Evolutionary conservation across 2,888 invertebrate genomes (phyloP).

Genomic region (Branchellion lobata): DNA sequence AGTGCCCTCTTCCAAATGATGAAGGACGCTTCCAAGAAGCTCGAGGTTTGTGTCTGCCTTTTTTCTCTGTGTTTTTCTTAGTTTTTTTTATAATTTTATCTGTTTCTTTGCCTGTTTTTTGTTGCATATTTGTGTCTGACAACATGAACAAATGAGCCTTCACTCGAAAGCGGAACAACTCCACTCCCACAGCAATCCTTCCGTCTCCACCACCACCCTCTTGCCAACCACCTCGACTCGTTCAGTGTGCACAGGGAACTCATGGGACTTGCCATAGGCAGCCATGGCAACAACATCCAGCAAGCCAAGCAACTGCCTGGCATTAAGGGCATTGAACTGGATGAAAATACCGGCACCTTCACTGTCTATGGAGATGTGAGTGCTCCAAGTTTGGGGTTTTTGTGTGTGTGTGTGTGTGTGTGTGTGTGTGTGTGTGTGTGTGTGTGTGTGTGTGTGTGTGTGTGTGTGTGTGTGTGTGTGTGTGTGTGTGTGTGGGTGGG

Average conservation of each 20-base stretch:
- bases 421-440: too few species aligned
- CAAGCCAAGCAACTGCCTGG: conserved; percentile 89
- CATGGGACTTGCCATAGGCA: conserved; percentile 97
- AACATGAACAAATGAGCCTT: too few species aligned
- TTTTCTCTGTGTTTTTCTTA: neutral
- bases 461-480: neutral
- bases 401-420: neutral
- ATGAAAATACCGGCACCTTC: conserved; percentile 91
- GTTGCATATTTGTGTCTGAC: too few species aligned
- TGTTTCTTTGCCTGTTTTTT: neutral
- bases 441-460: too few species aligned
- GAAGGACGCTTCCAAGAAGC: conserved; percentile 90
- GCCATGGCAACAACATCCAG: conserved; percentile 93
- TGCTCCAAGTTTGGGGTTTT: conserved; percentile 28
- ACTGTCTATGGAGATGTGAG: conserved; percentile 88
- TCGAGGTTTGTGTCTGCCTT: conserved; percentile 68
- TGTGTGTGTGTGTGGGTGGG: too few species aligned
- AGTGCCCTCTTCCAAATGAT: conserved; percentile 85
- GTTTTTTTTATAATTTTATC: neutral
- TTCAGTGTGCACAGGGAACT: conserved; percentile 92
- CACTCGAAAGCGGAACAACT: too few species aligned
- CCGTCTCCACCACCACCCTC: conserved; percentile 71
- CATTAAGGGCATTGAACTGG: conserved; percentile 74
- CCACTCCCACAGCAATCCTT: conserved; percentile 70
- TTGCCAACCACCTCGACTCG: conserved; percentile 71